Base-by-base conservation (phyloP, 2,113 vertebrate genomes). In the Stomatorhinus ivindoensis region DNA sequence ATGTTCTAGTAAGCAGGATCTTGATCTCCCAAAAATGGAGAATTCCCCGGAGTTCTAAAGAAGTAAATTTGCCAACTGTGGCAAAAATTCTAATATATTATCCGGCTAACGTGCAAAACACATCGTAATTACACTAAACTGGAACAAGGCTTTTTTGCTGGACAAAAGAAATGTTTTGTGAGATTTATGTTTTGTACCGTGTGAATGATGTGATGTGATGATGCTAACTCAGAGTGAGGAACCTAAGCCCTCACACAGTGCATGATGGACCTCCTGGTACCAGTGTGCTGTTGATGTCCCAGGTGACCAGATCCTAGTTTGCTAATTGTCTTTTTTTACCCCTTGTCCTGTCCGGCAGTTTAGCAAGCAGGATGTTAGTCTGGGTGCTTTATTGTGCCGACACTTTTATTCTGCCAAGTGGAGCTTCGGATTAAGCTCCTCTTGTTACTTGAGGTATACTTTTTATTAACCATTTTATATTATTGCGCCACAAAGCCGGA, bases 161-260 rank as follows among this genome's bases (percentile, higher is more conserved):
- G 35, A 50, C 65, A 51, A 73, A 88, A 76, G 42, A 48, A 15
- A 76, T 13, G 44, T 31, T 50, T 86, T 50, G 11, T 5, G 9
- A 15, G 21, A 50, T 86, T 5, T 50, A 27, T 86, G 47, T 7
- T 47, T 21, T 46, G 15, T 44, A 84, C 19, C 3, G 4, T 9
- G 17, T 10, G 39, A 44, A 84, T 47, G 21, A 51, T 15, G 15
- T 86, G 5, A 50, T 86, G n/a, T 21, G n/a, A 50, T 65, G 55
- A 90, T 24, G 42, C 24, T 10, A 47, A 2, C 13, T 42, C 3
- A 24, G 83, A 44, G 19, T 8, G 24, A 89, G 48, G 1, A 91
- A 95, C 95, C 95, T 96, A 95, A 92, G 96, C 95, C 10, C 95
- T 95, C 5, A 96, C 89, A 90, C 95, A 96, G 48, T 95, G 95